Evolutionary conservation across 1,140 invertebrate species (phyloP).

Genomic region (Coptotermes formosanus): DNA sequence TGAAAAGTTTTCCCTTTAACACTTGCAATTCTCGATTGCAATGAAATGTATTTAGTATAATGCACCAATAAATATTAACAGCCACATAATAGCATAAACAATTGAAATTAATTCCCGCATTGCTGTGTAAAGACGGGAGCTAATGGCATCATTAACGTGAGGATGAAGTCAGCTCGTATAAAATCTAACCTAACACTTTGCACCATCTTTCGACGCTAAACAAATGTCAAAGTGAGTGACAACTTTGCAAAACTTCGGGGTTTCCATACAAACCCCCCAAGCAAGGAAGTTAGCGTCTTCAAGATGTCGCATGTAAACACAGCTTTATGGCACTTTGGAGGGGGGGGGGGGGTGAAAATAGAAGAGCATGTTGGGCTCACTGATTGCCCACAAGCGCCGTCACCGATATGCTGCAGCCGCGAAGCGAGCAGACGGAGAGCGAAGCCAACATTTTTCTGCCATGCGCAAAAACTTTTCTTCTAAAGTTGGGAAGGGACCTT

Average conservation of each 20-base stretch:
- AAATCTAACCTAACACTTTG: neutral
- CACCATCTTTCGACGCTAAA: neutral
- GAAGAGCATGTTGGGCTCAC: neutral
- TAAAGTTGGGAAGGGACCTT: constrained; percentile 18
- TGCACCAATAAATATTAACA: too few relatives aligned
- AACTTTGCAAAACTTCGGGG: neutral
- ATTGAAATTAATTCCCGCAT: too few relatives aligned
- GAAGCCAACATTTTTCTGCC: constrained; percentile 25
- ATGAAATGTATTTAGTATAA: too few relatives aligned
- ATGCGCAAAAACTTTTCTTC: constrained; percentile 27
- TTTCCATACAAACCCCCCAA: neutral
- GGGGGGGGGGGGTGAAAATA: neutral
- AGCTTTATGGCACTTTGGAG: neutral
- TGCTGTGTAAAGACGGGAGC: too few relatives aligned
- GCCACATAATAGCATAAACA: too few relatives aligned
- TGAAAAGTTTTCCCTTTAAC: too few relatives aligned
- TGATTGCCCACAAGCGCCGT: constrained; percentile 6
- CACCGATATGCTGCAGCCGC: neutral
- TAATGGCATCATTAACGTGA: neutral
- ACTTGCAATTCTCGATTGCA: too few relatives aligned
- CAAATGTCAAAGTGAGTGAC: neutral
- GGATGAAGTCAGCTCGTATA: neutral
- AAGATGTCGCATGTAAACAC: constrained; percentile 3
- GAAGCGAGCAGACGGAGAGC: neutral
- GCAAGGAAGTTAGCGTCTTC: neutral